Evolutionary conservation across 2,888 invertebrate genomes (phyloP).

Genomic region (Hydrotaea cyrtoneurina): DNA sequence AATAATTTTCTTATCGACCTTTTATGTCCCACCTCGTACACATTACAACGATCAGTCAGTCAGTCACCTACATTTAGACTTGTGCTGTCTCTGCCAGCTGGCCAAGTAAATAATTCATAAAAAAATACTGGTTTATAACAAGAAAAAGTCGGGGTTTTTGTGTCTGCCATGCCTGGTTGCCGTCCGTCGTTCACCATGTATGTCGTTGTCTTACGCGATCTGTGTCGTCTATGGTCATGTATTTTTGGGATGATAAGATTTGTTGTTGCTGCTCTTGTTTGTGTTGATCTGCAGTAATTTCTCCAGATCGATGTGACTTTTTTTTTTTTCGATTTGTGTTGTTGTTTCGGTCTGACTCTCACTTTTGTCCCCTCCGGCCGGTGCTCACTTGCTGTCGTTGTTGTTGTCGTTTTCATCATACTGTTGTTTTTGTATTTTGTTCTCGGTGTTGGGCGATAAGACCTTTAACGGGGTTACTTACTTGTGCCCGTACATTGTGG

Average conservation of each 20-base stretch:
- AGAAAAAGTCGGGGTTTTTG: conserved; percentile 32
- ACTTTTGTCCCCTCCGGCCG: conserved; percentile 70
- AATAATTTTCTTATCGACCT: background rate
- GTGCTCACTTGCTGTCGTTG: conserved; percentile 14
- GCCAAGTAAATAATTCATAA: conserved; percentile 30
- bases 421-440: background rate
- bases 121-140: conserved; percentile 47
- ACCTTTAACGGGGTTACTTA: conserved; percentile 12
- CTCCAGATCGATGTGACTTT: conserved; percentile 11
- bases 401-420: too few relatives aligned
- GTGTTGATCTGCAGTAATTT: conserved; percentile 27
- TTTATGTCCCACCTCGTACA: background rate
- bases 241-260: conserved; percentile 3
- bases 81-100: conserved; percentile 34
- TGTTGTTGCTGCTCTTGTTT: conserved; percentile 20
- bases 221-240: background rate
- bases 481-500: background rate
- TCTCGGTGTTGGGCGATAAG: conserved; percentile 19
- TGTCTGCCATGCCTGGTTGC: background rate
- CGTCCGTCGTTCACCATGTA: background rate
- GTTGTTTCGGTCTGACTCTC: conserved; percentile 72
- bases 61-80: conserved; percentile 48
- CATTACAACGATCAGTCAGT: background rate
- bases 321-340: conserved; percentile 27
- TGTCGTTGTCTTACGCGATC: background rate